Base-by-base conservation (phyloP, 2,797 vertebrate species). In the Cirrhinus mrigala region DNA sequence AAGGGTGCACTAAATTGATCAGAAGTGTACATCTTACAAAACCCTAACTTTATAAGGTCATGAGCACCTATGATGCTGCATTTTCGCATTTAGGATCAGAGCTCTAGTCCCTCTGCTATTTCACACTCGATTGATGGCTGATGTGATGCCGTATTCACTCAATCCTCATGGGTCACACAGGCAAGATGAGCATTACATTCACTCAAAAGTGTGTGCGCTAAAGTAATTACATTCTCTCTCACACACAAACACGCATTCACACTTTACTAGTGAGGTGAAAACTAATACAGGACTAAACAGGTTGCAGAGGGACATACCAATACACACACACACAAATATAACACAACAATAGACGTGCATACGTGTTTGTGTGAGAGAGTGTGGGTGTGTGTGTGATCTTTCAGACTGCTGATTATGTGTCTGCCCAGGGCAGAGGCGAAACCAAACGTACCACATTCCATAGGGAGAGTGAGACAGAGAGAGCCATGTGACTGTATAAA, bases 331-430 rank as follows among this genome's bases (percentile, higher is more conserved):
- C 68, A 60, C 37, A 71, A 7, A 14, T 2, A 71, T 24, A 27
- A 12, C 81, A 60, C 44, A 46, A 56, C 48, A 74, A 52, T 22
- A n/a, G 3, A 40, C 2, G 48, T 44, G 29, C 16, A 44, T 12
- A 58, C 24, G 60, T 15, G 40, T 20, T 16, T 29, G 70, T 48
- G 9, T 62, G 52, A 0, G 73, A 6, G 83, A 60, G 44, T 74
- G 18, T 52, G 15, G 52, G 48, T 40, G 33, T 60, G 52, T 44
- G 69, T 62, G 54, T 76, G 18, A 50, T 54, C 14, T 64, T 71
- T 85, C 79, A 85, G 75, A 83, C 70, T 87, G 87, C 74, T 86
- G 86, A 86, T 86, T 88, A 85, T 85, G 71, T 79, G 79, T 84
- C 87, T 85, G 69, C 75, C 20, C 74, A 82, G 75, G 68, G 66